Conservation (phyloP, 1,140 invertebrate species). For the Xylocopa sonorina region DNA sequence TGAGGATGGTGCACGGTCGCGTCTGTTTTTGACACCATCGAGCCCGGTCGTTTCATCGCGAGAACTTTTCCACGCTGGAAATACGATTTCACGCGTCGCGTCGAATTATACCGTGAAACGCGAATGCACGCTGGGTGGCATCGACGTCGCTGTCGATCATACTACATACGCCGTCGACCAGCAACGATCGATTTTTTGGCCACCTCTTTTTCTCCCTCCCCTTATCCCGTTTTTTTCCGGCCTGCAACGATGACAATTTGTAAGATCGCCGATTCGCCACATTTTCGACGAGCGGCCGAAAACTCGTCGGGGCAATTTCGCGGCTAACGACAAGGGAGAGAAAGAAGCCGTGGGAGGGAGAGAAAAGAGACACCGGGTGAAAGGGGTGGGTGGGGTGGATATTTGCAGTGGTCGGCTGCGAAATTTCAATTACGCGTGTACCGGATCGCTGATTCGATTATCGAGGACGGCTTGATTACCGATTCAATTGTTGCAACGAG, state of each 20-base stretch:
- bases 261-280: slow-evolving; percentile 18
- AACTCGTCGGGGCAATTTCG: slow-evolving; percentile 29
- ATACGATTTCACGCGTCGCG: slow-evolving; percentile 27
- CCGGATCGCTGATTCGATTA: slow-evolving; percentile 72
- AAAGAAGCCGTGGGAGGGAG: too few relatives aligned
- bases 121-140: background rate
- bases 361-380: background rate
- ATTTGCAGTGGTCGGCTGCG: slow-evolving; percentile 72
- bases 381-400: slow-evolving; percentile 21
- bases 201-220: background rate
- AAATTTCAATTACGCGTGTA: slow-evolving; percentile 76
- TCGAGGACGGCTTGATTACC: slow-evolving; percentile 75
- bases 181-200: background rate
- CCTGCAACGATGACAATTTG: slow-evolving; percentile 9
- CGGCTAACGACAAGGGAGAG: background rate
- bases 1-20: too few relatives aligned
- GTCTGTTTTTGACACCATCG: slow-evolving; percentile 10
- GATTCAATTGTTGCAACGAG: slow-evolving; percentile 78
- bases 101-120: slow-evolving; percentile 5
- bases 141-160: slow-evolving; percentile 38
- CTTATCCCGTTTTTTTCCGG: background rate
- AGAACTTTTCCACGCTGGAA: slow-evolving; percentile 4
- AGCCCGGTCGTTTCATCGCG: background rate
- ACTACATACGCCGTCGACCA: too few relatives aligned
- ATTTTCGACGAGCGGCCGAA: slow-evolving; percentile 3